A percentile compares a stretch with the other conserved stretches of the same genome.
These are phyloP conservation scores for Caenorhabditis angaria DNA, from an alignment of 2,888 invertebrate species.

Conservation along the genomic window DNA sequence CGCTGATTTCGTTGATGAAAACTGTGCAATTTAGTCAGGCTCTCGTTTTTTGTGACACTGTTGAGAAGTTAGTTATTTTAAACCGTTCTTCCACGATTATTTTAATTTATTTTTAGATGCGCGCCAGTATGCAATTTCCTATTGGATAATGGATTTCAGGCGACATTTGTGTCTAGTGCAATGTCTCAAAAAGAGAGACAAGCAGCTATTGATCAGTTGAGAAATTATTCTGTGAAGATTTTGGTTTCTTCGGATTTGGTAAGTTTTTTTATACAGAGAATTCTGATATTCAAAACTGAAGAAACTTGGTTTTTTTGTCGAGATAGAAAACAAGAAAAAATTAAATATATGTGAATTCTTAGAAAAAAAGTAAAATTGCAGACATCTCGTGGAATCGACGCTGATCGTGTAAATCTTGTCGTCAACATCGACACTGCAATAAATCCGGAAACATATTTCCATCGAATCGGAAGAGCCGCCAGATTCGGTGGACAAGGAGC, in stretches of 20 bases:
- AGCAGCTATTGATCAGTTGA: constrained; percentile 82
- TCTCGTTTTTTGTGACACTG: constrained; percentile 88
- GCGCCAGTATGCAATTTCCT: constrained; percentile 82
- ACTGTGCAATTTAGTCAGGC: constrained; percentile 86
- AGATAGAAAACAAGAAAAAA: too few species aligned
- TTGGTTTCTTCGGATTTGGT: constrained; percentile 84
- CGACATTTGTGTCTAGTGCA: constrained; percentile 82
- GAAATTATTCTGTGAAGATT: constrained; percentile 84
- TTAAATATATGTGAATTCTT: not conserved
- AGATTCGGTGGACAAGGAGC: constrained; percentile 79
- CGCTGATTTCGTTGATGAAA: constrained; percentile 77
- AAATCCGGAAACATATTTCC: constrained; percentile 86
- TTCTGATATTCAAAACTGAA: not conserved
- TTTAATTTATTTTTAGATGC: constrained; percentile 77
- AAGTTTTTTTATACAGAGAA: constrained; percentile 43
- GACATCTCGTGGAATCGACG: constrained; percentile 91
- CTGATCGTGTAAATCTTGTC: constrained; percentile 89
- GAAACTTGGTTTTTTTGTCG: not conserved
- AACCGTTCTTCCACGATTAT: not conserved
- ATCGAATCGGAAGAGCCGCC: constrained; percentile 93
- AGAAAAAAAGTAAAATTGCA: constrained; percentile 53
- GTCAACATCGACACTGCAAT: constrained; percentile 88
- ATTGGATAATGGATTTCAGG: constrained; percentile 81
- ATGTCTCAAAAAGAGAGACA: constrained; percentile 84
- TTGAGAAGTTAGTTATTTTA: constrained; percentile 77